phyloP scores from a whole-genome alignment of 2,797 vertebrate genomes.

The Pampus argenteus region DNA sequence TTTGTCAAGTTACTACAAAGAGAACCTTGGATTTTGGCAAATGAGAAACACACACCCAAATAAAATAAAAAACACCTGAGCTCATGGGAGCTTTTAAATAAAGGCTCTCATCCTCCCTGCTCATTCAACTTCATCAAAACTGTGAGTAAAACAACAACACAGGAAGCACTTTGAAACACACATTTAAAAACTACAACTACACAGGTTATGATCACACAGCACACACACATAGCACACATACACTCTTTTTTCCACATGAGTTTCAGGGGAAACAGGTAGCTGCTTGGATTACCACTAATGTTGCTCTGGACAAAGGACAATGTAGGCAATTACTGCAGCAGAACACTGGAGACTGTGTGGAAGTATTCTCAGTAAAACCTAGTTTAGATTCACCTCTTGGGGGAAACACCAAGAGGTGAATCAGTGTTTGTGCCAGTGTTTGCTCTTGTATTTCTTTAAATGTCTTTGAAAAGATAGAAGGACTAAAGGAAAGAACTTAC shows the following conservation, averaged over 20 bases:
- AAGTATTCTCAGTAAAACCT: constrained; percentile 46
- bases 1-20: constrained; percentile 33
- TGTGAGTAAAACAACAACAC: constrained; percentile 16
- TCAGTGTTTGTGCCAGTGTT: not conserved
- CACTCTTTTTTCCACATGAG: constrained; percentile 54
- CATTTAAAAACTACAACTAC: not conserved
- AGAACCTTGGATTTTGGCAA: constrained; percentile 30
- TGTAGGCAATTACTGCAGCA: constrained; percentile 63
- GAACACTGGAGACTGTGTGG: constrained; percentile 55
- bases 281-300: constrained; percentile 78
- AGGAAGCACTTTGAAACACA: constrained; percentile 2
- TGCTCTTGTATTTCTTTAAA: constrained; percentile 6
- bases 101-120: constrained; percentile 3
- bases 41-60: constrained; percentile 23
- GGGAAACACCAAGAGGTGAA: constrained; percentile 7
- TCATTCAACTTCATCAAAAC: constrained; percentile 25
- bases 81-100: constrained; percentile 2
- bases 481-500: not conserved
- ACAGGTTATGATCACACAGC: constrained; percentile 5
- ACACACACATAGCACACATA: constrained; percentile 21
- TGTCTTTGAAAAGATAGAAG: not conserved
- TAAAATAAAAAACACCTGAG: constrained; percentile 10
- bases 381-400: constrained; percentile 3
- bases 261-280: constrained; percentile 60
- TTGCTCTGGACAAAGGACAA: constrained; percentile 69